Base-by-base conservation (phyloP, 2,888 invertebrate species). In the Euzetes globulus region DNA sequence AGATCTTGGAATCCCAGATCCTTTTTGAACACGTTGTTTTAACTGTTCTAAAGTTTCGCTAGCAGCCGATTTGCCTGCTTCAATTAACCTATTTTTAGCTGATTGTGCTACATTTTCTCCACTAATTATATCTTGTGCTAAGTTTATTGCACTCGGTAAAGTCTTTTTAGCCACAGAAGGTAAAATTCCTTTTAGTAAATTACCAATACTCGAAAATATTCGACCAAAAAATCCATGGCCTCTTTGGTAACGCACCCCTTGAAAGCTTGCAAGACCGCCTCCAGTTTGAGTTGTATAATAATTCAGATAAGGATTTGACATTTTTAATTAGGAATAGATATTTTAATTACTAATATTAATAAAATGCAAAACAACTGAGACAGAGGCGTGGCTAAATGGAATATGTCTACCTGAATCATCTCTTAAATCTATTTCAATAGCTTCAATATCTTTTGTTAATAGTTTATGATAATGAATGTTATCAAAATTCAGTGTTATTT, bases 231-330 rank as follows among this genome's bases (percentile, higher is more conserved):
- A 73, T 0, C 73, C 73, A 19, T 73, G 47, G 1, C 73, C 73
- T 65, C 65, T 41, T 19, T 73, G 73, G 25, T 22, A 73, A 17
- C 73, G 15, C 7, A 27, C n/a, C 7, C 73, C 68, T 6, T 65
- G 11, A 27, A 73, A 73, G 13, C 15, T 41, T 13, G 73, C 7
- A 13, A 73, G 25, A 1, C 65, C 73, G 7, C 7, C 19, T 15
- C 73, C 73, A 9, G 65, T 45, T 74, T 74, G 74, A 29, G 37
- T 71, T 1, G 19, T 9, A 45, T 74, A 71, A 71, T 33, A 55
- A 13, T 11, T 7, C 17, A 50, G 41, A 29, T 58, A 72, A 2
- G 55, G 41, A 33, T 73, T 73, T 25, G 58, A 11, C 58, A 58
- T 58, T 50, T 50, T 50, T 15, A 7, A 50, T n/a, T 7, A 33